phyloP scores from a whole-genome alignment of 2,888 invertebrate species.

The Tinea pellionella region DNA sequence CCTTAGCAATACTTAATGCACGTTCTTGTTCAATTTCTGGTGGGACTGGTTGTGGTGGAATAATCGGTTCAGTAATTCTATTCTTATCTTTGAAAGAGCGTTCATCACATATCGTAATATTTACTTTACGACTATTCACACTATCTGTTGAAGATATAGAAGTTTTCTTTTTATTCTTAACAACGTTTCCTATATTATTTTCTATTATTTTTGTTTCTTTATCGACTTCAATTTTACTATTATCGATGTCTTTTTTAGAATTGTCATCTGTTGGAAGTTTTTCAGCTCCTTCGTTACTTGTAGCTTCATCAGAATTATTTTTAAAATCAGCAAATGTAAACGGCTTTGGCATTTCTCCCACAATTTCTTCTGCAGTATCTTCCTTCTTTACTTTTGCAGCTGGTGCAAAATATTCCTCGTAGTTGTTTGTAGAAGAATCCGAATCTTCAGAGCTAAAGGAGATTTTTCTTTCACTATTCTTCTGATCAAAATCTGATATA shows the following conservation, averaged over 20 bases:
- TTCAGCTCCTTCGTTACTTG: neutral
- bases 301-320: conserved; percentile 22
- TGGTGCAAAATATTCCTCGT: conserved; percentile 43
- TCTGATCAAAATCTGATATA: conserved; percentile 50
- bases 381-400: conserved; percentile 20
- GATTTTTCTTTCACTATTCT: conserved; percentile 40
- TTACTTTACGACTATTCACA: conserved; percentile 42
- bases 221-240: neutral
- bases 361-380: conserved; percentile 17
- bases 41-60: conserved; percentile 78
- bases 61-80: conserved; percentile 52
- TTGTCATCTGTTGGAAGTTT: neutral
- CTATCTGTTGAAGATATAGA: conserved; percentile 13
- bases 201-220: conserved; percentile 12
- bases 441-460: conserved; percentile 52
- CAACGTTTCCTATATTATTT: neutral
- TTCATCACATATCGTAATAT: conserved; percentile 51
- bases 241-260: neutral
- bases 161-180: neutral
- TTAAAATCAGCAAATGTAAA: conserved; percentile 72
- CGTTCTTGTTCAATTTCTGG: conserved; percentile 88
- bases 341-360: conserved; percentile 43
- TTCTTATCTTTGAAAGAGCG: conserved; percentile 29
- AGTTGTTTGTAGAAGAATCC: conserved; percentile 50
- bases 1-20: conserved; percentile 84